Conservation (phyloP, 2,888 invertebrate genomes). For the Conops quadrifasciatus region DNA sequence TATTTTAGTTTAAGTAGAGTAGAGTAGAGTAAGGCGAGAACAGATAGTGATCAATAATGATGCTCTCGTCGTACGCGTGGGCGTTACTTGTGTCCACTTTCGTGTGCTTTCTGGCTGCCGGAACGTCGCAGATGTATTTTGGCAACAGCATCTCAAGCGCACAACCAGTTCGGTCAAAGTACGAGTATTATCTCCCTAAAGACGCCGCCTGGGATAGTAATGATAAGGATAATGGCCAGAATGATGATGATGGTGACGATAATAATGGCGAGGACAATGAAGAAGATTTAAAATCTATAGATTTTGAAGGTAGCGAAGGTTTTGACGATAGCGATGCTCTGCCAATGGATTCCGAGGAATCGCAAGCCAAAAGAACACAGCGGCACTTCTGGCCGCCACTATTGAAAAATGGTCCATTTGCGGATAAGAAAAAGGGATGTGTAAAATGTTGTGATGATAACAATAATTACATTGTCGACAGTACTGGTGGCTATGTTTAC, state of each 20-base stretch:
- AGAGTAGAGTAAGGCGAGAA: too few species aligned
- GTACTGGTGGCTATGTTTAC: slow-evolving; percentile 11
- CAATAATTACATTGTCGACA: slow-evolving; percentile 22
- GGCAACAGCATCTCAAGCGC: slow-evolving; percentile 32
- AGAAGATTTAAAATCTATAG: neutral
- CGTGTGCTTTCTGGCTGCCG: neutral
- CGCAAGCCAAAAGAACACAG: neutral
- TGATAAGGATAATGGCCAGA: neutral
- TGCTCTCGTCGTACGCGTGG: slow-evolving; percentile 1
- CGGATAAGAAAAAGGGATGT: slow-evolving; percentile 40
- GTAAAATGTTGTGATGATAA: slow-evolving; percentile 46
- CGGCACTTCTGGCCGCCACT: neutral
- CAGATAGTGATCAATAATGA: slow-evolving; percentile 2
- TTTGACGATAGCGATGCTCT: slow-evolving; percentile 23
- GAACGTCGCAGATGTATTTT: slow-evolving; percentile 32
- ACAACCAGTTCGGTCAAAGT: slow-evolving; percentile 17
- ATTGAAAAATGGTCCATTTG: neutral
- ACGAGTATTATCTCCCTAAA: slow-evolving; percentile 38
- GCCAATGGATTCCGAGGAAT: slow-evolving; percentile 8
- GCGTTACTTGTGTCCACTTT: neutral
- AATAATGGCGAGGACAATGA: neutral
- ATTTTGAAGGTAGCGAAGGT: neutral
- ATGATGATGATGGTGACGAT: slow-evolving; percentile 30
- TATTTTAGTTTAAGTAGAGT: neutral
- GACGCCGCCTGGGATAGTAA: slow-evolving; percentile 28